Evolutionary conservation across 1,140 invertebrate species (phyloP).

Genomic region (Mercenaria mercenaria): DNA sequence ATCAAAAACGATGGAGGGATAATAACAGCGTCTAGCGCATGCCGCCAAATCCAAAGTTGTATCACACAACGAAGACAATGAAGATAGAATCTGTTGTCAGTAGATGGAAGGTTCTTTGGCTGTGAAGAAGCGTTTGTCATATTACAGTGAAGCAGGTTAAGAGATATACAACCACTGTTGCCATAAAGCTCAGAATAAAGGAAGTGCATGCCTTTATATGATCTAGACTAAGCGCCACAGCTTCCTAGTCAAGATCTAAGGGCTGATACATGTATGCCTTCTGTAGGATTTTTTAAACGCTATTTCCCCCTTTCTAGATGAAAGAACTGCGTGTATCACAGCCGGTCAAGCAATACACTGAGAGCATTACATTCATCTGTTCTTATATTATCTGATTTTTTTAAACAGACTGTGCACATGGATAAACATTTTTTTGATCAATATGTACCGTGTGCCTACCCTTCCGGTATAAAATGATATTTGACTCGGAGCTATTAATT

Average conservation of each 20-base stretch:
- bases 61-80: too few relatives aligned
- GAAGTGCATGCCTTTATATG: neutral
- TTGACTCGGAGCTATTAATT: neutral
- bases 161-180: too few relatives aligned
- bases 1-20: too few relatives aligned
- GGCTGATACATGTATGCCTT: neutral
- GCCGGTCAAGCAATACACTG: neutral
- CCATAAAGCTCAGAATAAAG: neutral
- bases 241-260: neutral
- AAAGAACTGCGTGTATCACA: neutral
- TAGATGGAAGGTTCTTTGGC: too few relatives aligned
- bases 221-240: neutral
- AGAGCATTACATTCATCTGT: neutral
- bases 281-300: neutral
- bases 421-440: neutral
- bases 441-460: neutral
- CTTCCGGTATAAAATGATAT: neutral
- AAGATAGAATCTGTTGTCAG: too few relatives aligned
- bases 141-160: too few relatives aligned
- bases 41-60: too few relatives aligned
- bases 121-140: too few relatives aligned
- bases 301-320: neutral
- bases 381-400: neutral
- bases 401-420: neutral
- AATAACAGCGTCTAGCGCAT: too few relatives aligned